Percentiles rank a stretch among this genome's conserved stretches.
Evolutionary conservation across 2,888 invertebrate genomes (phyloP).

Genomic region (Sphecodes monilicornis): DNA sequence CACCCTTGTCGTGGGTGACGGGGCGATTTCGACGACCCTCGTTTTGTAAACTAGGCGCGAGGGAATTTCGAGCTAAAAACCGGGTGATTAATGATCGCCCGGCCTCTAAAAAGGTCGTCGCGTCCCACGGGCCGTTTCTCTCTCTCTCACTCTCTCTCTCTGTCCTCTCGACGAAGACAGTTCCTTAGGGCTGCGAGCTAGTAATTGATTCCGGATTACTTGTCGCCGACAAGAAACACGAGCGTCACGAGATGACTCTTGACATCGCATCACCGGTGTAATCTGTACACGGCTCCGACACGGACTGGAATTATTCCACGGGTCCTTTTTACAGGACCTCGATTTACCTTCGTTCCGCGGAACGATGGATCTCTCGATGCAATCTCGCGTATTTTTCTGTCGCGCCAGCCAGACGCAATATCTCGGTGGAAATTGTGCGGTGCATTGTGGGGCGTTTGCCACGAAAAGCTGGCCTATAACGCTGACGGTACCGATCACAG

Average conservation of each 20-base stretch:
- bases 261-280: slow-evolving; percentile 56
- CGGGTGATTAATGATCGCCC: slow-evolving; percentile 82
- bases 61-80: slow-evolving; percentile 83
- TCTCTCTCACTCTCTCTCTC: slow-evolving; percentile 18
- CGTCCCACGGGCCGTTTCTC: slow-evolving; percentile 49
- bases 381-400: not conserved
- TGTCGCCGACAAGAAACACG: slow-evolving; percentile 71
- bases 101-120: slow-evolving; percentile 71
- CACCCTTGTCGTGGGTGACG: slow-evolving; percentile 80
- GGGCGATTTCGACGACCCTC: slow-evolving; percentile 81
- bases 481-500: too few relatives aligned
- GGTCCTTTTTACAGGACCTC: not conserved
- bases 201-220: slow-evolving; percentile 81
- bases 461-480: too few relatives aligned
- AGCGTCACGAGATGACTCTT: slow-evolving; percentile 66
- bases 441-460: too few relatives aligned
- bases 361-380: not conserved
- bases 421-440: not conserved
- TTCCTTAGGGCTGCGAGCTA: slow-evolving; percentile 73
- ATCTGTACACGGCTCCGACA: slow-evolving; percentile 53
- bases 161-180: slow-evolving; percentile 48
- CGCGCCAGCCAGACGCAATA: not conserved
- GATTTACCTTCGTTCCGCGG: not conserved
- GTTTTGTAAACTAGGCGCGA: slow-evolving; percentile 83
- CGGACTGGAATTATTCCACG: slow-evolving; percentile 20